Base-by-base conservation (phyloP, 2,113 vertebrate genomes). In the Globicephala melas region DNA sequence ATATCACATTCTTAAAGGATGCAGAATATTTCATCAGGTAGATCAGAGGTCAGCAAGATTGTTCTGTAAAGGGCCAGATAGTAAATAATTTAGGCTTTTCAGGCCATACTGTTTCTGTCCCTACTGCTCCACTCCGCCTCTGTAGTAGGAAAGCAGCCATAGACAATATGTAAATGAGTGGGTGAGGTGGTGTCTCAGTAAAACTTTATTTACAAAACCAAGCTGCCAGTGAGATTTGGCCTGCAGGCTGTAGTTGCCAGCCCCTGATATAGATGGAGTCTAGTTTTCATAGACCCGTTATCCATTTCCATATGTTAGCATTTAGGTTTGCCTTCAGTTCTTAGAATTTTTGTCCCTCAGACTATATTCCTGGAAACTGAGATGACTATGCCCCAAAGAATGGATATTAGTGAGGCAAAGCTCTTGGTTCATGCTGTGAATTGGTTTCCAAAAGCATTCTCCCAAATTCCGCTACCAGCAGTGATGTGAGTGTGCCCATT, bases 151-250 rank as follows among this genome's bases (percentile, higher is more conserved):
- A 58, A 58, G 55, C 20, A 58, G 55, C 55, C 55, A 8, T 20
- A 58, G 20, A 58, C 55, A 21, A 58, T 58, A 58, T 8, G 55
- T 21, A 58, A 58, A 21, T 21, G 38, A 44, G 47, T 47, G 55
- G 28, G 9, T 20, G 0, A 47, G 13, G 41, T 33, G 41, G 8
- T 71, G 47, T 65, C 71, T n/a, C 58, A 84, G 81, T 89, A 94
- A 95, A 96, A 87, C 70, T 95, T 96, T 94, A 88, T 88, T 91
- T 88, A 74, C 11, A 89, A 94, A 84, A 63, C 21, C 18, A 77
- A 44, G 36, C 15, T 55, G 23, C 5, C 11, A 5, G 5, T 60
- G 83, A 33, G 23, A 21, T 76, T 53, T 77, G 79, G 31, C 31
- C 83, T 36, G 13, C 33, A n/a, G 28, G 15, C 65, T 79, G 17